Evolutionary conservation across 2,113 vertebrate species (phyloP).

Genomic region (Todiramphus saurophagus): DNA sequence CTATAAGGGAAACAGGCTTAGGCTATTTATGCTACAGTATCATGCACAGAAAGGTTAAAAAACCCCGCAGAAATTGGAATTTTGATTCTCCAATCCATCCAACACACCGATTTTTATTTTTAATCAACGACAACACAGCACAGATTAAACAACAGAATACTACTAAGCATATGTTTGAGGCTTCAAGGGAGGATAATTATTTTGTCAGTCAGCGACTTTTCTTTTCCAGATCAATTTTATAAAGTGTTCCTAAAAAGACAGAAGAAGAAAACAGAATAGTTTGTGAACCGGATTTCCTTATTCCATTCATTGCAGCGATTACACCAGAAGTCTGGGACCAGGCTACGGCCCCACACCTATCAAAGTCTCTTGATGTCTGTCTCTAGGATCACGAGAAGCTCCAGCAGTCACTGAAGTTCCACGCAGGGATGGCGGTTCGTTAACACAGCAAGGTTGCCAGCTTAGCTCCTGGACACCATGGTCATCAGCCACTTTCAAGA

Average conservation of each 20-base stretch:
- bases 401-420: conserved; percentile 12
- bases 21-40: not conserved
- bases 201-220: conserved; percentile 36
- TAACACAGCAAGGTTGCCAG: not conserved
- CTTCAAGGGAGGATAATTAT: conserved; percentile 15
- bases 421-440: not conserved
- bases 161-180: conserved; percentile 20
- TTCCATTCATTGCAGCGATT: not conserved
- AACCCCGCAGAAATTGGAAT: conserved; percentile 24
- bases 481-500: not conserved
- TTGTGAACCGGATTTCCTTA: conserved; percentile 1
- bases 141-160: conserved; percentile 56
- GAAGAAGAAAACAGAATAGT: conserved; percentile 3
- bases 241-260: conserved; percentile 45
- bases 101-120: conserved; percentile 68
- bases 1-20: not conserved
- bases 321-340: not conserved
- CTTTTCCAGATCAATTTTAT: conserved; percentile 37
- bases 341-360: not conserved
- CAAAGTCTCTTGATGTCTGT: not conserved
- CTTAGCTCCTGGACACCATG: not conserved
- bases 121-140: conserved; percentile 67
- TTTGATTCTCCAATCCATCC: conserved; percentile 53
- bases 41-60: conserved; percentile 30
- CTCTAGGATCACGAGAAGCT: not conserved